Evolutionary conservation across 2,888 invertebrate species (phyloP), one percentile per base, ranked within the genome.

Genomic region (Ischnus inquisitorius): DNA sequence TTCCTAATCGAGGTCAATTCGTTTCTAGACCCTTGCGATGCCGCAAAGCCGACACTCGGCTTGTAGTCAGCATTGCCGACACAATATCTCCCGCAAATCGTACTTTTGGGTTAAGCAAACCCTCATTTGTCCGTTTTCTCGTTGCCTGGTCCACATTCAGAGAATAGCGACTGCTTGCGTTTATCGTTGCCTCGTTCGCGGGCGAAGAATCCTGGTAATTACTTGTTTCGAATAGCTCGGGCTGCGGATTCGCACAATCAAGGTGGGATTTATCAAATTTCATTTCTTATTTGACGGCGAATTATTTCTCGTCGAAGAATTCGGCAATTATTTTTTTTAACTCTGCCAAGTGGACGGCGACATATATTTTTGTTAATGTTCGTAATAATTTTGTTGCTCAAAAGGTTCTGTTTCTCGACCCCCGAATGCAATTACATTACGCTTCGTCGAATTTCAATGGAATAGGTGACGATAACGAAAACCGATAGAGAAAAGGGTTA

Each of bases 1-100:
- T 82, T 67, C 74, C 71, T 87, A 85, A 87, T 83, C 79, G 85
- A 72, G 85, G 86, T 87, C 83, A 86, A 86, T 87, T 87, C 78
- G 83, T 83, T 75, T 25, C 57, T 46, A 65, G 79, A 79, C 84
- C 84, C 79, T 65, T 43, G 16, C 22, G 41, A 25, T 62, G 16
- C 74, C 74, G 43, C 16, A 28, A 16, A 16, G 16, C 76, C 39
- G 68, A 51, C 65, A n/a, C 60, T 79, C 67, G 71, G 34, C 16
- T 12, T 60, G 64, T 65, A 78, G 54, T 51, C 62, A 25, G 39
- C 74, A 28, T 34, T 43, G 79, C 65, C 79, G 79, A 83, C 48
- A 48, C 76, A 51, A 82, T 86, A 85, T 84, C 79, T 82, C 72
- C 62, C 71, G 72, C 77, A 75, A 46, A 16, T 22, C 28, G 41